These are phyloP conservation scores for Pristiophorus japonicus DNA, from an alignment of 2,113 vertebrate species.

Conservation along the genomic window DNA sequence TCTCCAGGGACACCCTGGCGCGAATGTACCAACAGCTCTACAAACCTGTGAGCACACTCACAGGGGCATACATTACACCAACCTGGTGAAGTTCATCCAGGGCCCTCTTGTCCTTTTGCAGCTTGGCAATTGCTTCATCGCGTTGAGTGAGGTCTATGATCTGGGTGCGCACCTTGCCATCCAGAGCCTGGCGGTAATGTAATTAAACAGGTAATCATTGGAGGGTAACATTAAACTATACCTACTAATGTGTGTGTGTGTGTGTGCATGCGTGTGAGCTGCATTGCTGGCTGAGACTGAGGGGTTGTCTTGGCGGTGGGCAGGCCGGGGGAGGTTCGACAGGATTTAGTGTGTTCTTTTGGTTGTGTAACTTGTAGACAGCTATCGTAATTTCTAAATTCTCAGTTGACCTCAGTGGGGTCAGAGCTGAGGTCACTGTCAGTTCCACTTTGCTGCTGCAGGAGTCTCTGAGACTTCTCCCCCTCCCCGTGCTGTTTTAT, in stretches of 20 bases:
- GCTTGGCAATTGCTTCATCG: constrained; percentile 48
- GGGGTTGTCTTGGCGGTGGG: background rate
- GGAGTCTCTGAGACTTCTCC: background rate
- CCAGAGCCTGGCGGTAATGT: constrained; percentile 47
- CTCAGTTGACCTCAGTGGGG: background rate
- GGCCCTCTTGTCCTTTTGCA: constrained; percentile 50
- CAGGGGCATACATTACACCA: no score
- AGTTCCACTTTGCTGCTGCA: background rate
- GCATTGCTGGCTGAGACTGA: background rate
- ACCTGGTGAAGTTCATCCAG: constrained; percentile 51
- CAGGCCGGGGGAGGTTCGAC: background rate
- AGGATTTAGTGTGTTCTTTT: background rate
- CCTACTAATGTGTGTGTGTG: background rate
- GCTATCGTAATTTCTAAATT: background rate
- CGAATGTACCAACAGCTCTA: no score
- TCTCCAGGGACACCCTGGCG: no score
- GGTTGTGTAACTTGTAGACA: background rate
- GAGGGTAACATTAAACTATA: background rate
- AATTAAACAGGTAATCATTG: background rate
- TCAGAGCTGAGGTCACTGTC: background rate
- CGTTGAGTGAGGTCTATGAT: constrained; percentile 45
- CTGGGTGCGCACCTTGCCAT: constrained; percentile 45
- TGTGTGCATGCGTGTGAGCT: no score
- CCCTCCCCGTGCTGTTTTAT: background rate
- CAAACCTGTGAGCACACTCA: no score